Evolutionary conservation across 2,113 vertebrate species (phyloP).

Genomic region (Eurypyga helias): DNA sequence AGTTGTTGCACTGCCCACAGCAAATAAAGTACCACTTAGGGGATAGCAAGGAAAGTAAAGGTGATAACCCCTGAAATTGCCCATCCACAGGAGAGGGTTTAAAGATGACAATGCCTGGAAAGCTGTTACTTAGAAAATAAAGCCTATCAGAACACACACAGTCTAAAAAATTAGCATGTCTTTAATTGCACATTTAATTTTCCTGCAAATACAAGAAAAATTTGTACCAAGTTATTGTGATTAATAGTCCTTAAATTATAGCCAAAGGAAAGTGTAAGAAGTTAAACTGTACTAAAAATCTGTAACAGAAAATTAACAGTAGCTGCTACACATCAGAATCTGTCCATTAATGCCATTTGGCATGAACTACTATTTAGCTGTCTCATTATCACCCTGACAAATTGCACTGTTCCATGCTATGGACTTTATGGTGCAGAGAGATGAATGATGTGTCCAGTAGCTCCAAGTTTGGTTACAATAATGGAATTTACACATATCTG

Average conservation of each 20-base stretch:
- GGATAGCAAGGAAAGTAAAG: neutral
- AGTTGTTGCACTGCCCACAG: neutral
- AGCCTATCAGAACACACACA: neutral
- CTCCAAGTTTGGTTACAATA: neutral
- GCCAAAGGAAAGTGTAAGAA: neutral
- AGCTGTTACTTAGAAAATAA: neutral
- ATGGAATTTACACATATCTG: neutral
- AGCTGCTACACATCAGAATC: neutral
- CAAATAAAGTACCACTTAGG: neutral
- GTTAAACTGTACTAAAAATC: neutral
- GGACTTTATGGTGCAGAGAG: neutral
- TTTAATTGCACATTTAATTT: neutral
- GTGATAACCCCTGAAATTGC: neutral
- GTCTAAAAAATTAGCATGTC: neutral
- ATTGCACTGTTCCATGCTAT: neutral
- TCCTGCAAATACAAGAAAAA: neutral
- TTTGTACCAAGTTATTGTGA: neutral
- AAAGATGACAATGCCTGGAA: neutral
- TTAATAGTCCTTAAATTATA: neutral
- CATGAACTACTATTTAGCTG: neutral
- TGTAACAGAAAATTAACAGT: neutral
- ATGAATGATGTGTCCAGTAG: neutral
- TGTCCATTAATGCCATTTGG: neutral
- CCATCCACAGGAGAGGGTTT: neutral
- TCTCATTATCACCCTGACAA: neutral